Percentiles rank a stretch among this genome's conserved stretches.
Evolutionary conservation across 64 coral and sea anemone genomes (phyloP).

Genomic region (Acropora yongei): DNA sequence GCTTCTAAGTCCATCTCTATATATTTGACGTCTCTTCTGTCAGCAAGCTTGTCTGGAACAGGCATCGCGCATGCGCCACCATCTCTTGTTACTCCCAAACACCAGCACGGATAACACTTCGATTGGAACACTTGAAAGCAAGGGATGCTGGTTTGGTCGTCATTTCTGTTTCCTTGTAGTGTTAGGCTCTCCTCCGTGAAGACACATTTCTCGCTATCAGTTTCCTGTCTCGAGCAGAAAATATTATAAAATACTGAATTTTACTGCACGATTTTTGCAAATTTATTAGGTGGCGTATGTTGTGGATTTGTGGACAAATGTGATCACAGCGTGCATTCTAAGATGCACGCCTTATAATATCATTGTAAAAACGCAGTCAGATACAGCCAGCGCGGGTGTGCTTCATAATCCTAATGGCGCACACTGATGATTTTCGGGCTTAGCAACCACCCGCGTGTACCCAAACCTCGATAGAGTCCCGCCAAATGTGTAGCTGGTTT

Average conservation of each 20-base stretch:
- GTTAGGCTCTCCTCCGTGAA: neutral
- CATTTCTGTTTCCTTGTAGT: neutral
- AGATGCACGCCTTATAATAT: too few relatives aligned
- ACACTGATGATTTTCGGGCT: too few relatives aligned
- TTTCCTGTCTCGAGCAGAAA: neutral
- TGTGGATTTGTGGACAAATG: too few relatives aligned
- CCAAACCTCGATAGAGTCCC: too few relatives aligned
- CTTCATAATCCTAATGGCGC: too few relatives aligned
- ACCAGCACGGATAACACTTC: neutral
- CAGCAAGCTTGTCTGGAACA: neutral
- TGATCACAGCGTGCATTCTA: too few relatives aligned
- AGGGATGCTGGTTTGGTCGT: neutral
- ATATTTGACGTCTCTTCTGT: neutral
- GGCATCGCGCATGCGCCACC: neutral
- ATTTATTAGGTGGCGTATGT: too few relatives aligned
- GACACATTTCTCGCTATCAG: neutral
- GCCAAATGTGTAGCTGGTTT: too few relatives aligned
- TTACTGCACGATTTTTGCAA: too few relatives aligned
- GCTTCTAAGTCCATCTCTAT: neutral
- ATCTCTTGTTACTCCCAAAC: neutral
- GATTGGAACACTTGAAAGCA: neutral
- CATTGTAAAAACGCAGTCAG: too few relatives aligned
- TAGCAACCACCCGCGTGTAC: too few relatives aligned
- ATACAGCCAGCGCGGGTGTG: too few relatives aligned
- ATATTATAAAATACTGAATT: neutral